These are phyloP conservation scores for Ictalurus punctatus DNA, from an alignment of 2,113 vertebrate genomes.

Conservation along the genomic window DNA sequence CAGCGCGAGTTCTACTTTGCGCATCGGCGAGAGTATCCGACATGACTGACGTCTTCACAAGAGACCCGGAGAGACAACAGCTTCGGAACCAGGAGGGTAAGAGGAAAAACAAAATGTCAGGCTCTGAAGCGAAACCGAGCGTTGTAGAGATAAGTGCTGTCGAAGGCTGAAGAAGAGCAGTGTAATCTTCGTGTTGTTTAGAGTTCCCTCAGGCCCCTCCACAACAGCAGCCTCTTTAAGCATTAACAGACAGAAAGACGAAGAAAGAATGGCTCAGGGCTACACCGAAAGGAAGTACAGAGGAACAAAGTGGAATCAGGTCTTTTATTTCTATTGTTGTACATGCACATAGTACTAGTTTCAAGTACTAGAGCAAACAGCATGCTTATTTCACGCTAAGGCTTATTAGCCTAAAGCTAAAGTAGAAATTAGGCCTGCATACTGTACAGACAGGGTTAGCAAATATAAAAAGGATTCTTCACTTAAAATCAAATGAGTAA, in stretches of 20 bases:
- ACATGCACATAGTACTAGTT: neutral
- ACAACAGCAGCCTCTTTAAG: conserved; percentile 68
- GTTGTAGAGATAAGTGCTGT: conserved; percentile 46
- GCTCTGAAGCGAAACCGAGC: neutral
- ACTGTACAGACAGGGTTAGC: neutral
- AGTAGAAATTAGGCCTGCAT: neutral
- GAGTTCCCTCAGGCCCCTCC: conserved; percentile 59
- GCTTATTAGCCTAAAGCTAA: neutral
- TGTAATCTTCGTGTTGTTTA: conserved; percentile 68
- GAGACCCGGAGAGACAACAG: neutral
- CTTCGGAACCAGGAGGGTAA: neutral
- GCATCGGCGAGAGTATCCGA: neutral
- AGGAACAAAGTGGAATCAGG: neutral
- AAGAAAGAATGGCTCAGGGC: conserved; percentile 18
- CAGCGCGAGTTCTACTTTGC: neutral
- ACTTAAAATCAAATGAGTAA: neutral
- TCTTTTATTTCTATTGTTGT: neutral
- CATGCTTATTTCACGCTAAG: neutral
- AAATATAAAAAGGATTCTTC: too few relatives aligned
- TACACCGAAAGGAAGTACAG: conserved; percentile 41
- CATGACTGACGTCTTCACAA: neutral
- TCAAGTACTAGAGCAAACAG: neutral
- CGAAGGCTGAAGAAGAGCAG: conserved; percentile 63
- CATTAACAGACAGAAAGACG: conserved; percentile 57
- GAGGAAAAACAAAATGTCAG: neutral